Percentiles rank a stretch among this genome's conserved stretches.
phyloP scores from a whole-genome alignment of 2,113 vertebrate genomes.

The Bos indicus region DNA sequence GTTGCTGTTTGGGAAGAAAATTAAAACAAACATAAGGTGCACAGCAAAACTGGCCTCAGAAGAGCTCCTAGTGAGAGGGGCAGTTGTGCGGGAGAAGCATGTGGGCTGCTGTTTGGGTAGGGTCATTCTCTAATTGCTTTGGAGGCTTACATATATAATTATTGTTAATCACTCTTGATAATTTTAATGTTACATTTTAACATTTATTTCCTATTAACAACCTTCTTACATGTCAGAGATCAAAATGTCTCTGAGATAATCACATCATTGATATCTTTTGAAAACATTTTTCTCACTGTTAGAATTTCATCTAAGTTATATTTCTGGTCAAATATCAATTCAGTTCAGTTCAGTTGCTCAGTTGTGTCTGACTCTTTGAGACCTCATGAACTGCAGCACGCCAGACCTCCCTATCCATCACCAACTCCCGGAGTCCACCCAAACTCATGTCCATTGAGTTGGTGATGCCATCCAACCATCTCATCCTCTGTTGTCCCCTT shows the following conservation, averaged over 20 bases:
- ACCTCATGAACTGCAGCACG: not conserved
- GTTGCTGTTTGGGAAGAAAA: slow-evolving; percentile 60
- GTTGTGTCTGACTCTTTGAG: not conserved
- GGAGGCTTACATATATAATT: slow-evolving; percentile 57
- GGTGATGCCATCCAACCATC: not conserved
- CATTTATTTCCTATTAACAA: slow-evolving; percentile 59
- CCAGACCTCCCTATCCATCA: not conserved
- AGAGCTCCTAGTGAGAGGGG: not conserved
- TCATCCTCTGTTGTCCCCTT: not conserved
- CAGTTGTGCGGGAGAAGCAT: not conserved
- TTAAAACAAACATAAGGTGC: slow-evolving; percentile 50
- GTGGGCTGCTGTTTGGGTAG: not conserved
- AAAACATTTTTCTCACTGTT: not conserved
- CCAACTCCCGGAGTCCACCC: not conserved
- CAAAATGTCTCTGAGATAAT: slow-evolving; percentile 21
- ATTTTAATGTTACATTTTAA: slow-evolving; percentile 49
- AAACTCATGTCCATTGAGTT: not conserved
- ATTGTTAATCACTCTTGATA: slow-evolving; percentile 66
- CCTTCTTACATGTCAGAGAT: slow-evolving; percentile 19
- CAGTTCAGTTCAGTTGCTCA: not conserved
- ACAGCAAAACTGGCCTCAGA: not conserved
- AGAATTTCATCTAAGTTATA: not conserved
- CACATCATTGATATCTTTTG: not conserved
- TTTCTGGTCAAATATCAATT: slow-evolving; percentile 41
- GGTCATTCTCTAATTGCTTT: slow-evolving; percentile 53